These are phyloP conservation scores for Zelostemma sp. DNA, from an alignment of 1,140 invertebrate genomes.

Conservation along the genomic window DNA sequence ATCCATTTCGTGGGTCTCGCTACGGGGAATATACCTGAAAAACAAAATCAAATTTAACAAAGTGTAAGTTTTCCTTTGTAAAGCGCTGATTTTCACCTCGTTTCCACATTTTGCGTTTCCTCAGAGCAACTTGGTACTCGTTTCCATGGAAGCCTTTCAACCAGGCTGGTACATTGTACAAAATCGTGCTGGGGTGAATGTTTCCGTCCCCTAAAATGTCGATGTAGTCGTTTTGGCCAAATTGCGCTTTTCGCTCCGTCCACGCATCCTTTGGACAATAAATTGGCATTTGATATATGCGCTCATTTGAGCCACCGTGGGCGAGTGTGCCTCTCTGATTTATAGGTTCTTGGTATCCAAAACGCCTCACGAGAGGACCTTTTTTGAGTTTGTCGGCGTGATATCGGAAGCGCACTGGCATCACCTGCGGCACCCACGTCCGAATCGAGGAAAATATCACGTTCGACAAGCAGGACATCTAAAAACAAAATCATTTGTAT, in stretches of 20 bases:
- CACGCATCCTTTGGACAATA: slow-evolving; percentile 83
- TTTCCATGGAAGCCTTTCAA: slow-evolving; percentile 88
- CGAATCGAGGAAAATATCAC: slow-evolving; percentile 20
- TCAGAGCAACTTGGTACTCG: slow-evolving; percentile 85
- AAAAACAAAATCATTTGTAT: too few relatives aligned
- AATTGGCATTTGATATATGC: slow-evolving; percentile 74
- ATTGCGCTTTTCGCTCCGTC: slow-evolving; percentile 82
- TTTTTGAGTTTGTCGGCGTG: slow-evolving; percentile 76
- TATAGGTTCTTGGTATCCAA: slow-evolving; percentile 80
- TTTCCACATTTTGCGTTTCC: slow-evolving; percentile 78
- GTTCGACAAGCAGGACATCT: slow-evolving; percentile 55
- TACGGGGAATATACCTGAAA: slow-evolving; percentile 70
- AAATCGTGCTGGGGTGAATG: slow-evolving; percentile 83
- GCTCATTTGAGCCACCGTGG: slow-evolving; percentile 68
- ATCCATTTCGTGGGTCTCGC: slow-evolving; percentile 82
- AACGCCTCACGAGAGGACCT: slow-evolving; percentile 74
- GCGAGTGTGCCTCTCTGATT: slow-evolving; percentile 79
- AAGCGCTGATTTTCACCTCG: too few relatives aligned
- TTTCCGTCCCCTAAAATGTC: slow-evolving; percentile 90
- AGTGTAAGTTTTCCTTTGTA: background rate
- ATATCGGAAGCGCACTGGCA: slow-evolving; percentile 73
- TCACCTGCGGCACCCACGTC: slow-evolving; percentile 64
- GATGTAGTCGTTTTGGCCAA: slow-evolving; percentile 97
- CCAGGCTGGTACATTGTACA: slow-evolving; percentile 89
- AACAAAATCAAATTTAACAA: slow-evolving; percentile 10